These are phyloP conservation scores for Suillia variegata DNA, from an alignment of 2,888 invertebrate species.

Conservation along the genomic window DNA sequence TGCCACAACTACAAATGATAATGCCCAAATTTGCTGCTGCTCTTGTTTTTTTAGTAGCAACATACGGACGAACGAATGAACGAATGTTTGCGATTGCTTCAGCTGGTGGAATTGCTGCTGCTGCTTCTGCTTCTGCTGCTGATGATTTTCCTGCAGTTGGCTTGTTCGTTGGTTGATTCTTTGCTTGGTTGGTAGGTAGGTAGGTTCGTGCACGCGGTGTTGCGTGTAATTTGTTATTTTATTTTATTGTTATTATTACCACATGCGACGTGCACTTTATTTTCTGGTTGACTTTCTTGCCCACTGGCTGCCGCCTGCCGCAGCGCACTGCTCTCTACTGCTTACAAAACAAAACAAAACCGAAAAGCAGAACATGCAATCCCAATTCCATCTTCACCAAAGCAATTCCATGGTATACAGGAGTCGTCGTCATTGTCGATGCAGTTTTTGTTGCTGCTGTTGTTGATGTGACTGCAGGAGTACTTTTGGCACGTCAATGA, in stretches of 20 bases:
- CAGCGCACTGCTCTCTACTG: constrained; percentile 2
- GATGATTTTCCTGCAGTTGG: no score
- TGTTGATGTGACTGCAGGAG: not conserved
- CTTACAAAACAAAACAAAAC: not conserved
- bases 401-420: not conserved
- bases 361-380: constrained; percentile 4
- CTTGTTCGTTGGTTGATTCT: not conserved
- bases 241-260: constrained; percentile 58
- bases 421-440: not conserved
- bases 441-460: not conserved
- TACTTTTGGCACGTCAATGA: not conserved
- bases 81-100: no score
- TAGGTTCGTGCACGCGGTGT: no score
- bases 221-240: constrained; percentile 58
- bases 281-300: constrained; percentile 28
- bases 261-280: constrained; percentile 52
- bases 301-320: not conserved
- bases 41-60: no score
- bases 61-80: no score
- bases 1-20: no score
- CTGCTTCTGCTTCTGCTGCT: no score
- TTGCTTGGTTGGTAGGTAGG: not conserved
- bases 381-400: constrained; percentile 14
- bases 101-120: no score
- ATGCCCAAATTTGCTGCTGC: no score